Evolutionary conservation across 2,888 invertebrate genomes (phyloP).

Genomic region (Podabrus alpinus): DNA sequence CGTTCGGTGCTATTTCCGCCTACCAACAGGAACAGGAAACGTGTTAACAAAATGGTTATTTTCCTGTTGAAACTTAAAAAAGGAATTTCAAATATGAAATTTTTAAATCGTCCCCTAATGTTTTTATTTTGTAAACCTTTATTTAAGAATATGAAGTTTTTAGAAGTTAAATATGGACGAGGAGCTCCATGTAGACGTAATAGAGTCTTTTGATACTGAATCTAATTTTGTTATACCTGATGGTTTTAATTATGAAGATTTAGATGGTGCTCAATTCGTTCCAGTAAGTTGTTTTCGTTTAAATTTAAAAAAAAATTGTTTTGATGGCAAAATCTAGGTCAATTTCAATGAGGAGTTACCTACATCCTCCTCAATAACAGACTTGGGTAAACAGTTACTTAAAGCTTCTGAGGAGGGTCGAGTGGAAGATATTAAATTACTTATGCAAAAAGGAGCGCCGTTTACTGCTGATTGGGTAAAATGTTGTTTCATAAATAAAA

Average conservation of each 20-base stretch:
- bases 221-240: constrained; percentile 30
- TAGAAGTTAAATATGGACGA: constrained; percentile 29
- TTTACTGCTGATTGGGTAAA: constrained; percentile 91
- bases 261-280: constrained; percentile 51
- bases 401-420: constrained; percentile 80
- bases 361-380: constrained; percentile 60
- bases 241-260: constrained; percentile 28
- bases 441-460: constrained; percentile 86
- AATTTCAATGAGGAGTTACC: constrained; percentile 31
- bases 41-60: constrained; percentile 58
- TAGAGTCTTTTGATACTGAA: constrained; percentile 8
- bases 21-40: constrained; percentile 67
- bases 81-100: constrained; percentile 25
- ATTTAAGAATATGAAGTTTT: constrained; percentile 9
- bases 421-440: constrained; percentile 71
- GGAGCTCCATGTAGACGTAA: constrained; percentile 12
- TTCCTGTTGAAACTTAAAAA: constrained; percentile 47
- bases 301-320: background rate
- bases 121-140: background rate
- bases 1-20: constrained; percentile 53
- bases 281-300: constrained; percentile 51
- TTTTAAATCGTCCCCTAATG: constrained; percentile 3
- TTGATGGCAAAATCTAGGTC: constrained; percentile 4
- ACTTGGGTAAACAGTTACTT: constrained; percentile 83
- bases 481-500: background rate